phyloP scores from a whole-genome alignment of 1,140 invertebrate species.

The Schlechtendalia chinensis region DNA sequence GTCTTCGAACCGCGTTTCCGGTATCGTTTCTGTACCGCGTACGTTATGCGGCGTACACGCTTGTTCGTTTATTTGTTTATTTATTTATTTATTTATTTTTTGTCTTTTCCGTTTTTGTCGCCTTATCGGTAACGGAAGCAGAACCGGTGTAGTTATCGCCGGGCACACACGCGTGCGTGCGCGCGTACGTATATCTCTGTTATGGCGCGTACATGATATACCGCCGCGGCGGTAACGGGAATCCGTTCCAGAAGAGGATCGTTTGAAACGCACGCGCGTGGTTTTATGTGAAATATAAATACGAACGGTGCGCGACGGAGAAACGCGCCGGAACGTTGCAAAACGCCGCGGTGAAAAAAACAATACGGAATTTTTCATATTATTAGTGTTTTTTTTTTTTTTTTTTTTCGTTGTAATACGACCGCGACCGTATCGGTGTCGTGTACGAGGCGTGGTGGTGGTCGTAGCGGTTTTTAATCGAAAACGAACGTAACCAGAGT shows the following conservation, averaged over 20 bases:
- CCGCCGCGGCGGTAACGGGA: slow-evolving; percentile 21
- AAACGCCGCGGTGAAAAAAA: not conserved
- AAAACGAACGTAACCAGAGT: too few species aligned
- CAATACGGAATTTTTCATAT: not conserved
- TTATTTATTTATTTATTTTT: too few species aligned
- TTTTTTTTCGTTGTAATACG: not conserved
- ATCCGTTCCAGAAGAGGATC: slow-evolving; percentile 38
- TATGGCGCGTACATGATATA: slow-evolving; percentile 19
- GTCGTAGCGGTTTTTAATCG: too few species aligned
- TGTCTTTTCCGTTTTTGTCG: not conserved
- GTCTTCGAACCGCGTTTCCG: too few species aligned
- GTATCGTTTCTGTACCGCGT: not conserved
- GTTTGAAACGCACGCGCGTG: not conserved
- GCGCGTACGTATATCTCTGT: not conserved
- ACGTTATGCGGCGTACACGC: not conserved
- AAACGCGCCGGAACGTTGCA: slow-evolving; percentile 5
- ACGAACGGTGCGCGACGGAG: not conserved
- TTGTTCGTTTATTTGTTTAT: too few species aligned
- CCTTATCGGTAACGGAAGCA: slow-evolving; percentile 45
- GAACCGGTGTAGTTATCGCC: slow-evolving; percentile 44
- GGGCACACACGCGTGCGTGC: not conserved
- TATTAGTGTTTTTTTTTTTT: too few species aligned
- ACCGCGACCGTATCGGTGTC: not conserved
- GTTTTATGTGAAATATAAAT: not conserved
- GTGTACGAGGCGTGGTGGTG: too few species aligned